Evolutionary conservation across 2,797 vertebrate species (phyloP), one percentile per base, ranked within the genome.

Genomic region (Aldrovandia affinis): DNA sequence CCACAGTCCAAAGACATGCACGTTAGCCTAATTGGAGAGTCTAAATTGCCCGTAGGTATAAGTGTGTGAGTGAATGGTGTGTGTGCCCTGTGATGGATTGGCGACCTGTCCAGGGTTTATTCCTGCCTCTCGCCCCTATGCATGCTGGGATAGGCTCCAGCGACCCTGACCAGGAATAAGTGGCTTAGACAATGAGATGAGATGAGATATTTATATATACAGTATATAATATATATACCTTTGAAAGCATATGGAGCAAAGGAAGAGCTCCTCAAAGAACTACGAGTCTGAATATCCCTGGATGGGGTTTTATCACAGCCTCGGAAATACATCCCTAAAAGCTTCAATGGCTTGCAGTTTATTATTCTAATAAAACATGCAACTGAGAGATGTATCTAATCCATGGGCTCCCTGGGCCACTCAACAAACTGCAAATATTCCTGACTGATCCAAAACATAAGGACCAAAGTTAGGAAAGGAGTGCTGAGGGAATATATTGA

Each of bases 261-360:
- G 28, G 44, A 44, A 55, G 78, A 70, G 78, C 61, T 68, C 77
- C 63, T 65, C 59, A 80, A 84, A 84, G 77, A 44, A 15, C 28
- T 65, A 42, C 33, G 28, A 52, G 36, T 50, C 42, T 78, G 15
- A 3, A 63, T 80, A 52, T 47, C 78, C 78, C 82, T 28, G 25
- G 61, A 30, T 65, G 75, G 77, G 44, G 28, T 63, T 61, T 59
- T 78, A 50, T 63, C 57, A 79, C 55, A 78, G 73, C 36, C 59
- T 47, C 57, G 36, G 33, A 79, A 68, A 80, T 61, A 63, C 9
- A 63, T 15, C 65, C 50, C 33, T 36, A 3, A 77, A 78, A 20
- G 42, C 9, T 78, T 78, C 75, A 50, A 25, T 52, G 42, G 22
- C 75, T n/a, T 78, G 4, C 75, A 20, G 75, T 52, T 54, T 30